Evolutionary conservation across 2,888 invertebrate species (phyloP), one percentile per base, ranked within the genome.

Genomic region (Cylloceria caligata): DNA sequence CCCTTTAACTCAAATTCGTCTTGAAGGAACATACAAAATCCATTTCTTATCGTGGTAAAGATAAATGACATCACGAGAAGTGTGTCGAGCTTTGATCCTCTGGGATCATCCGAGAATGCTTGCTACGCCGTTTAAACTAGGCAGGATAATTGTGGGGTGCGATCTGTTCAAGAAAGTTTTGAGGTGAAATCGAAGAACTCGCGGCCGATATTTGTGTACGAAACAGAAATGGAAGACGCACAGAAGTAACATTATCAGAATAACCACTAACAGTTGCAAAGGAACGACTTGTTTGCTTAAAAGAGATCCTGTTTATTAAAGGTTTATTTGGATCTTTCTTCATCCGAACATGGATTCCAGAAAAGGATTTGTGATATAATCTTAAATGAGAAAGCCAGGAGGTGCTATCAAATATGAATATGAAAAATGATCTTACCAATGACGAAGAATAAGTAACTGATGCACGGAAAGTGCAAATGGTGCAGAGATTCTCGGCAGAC

Each of bases 81-180:
- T 60, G 64, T 68, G 39, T 72, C 34, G 52, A 67, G 42, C 67
- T 52, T 77, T 71, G 73, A 42, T 78, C 74, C 72, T 34, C 27
- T 55, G 62, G 72, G 67, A 82, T 83, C 62, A 27, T 80, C 49
- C 73, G 81, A 87, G 77, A 84, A 87, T 86, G 86, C 80, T 75
- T 85, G 84, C 71, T 65, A 81, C 82, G 57, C 62, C 67, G 72
- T 80, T 78, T 30, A 80, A 68, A 75, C 62, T 83, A 65, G 30
- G 71, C 81, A 73, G 86, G 85, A 84, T 86, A 82, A 84, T 85
- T 72, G 84, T 86, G 82, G 86, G 86, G 83, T 85, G 87, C 76
- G 87, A 87, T 82, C 83, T 88, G 6, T 85, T 87, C 72, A 88
- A 86, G 77, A 88, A 88, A 86, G 87, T 89, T 76, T 79, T 87